Evolutionary conservation across 2,797 vertebrate genomes (phyloP).

Genomic region (Hipposideros larvatus): DNA sequence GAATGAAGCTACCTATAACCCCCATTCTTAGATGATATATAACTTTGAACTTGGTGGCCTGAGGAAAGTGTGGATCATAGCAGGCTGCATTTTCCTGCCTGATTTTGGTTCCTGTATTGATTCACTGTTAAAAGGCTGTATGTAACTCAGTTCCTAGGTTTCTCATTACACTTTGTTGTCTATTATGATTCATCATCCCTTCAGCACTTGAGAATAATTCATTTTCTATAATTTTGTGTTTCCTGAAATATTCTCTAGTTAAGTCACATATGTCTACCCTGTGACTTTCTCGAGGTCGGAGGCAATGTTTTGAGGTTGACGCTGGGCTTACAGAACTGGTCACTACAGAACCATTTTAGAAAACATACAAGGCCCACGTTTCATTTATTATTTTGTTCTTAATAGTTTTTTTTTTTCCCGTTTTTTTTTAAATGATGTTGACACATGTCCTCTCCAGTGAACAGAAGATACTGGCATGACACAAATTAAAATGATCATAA

Average conservation of each 20-base stretch:
- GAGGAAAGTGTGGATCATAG: neutral
- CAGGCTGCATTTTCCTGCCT: neutral
- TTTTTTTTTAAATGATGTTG: neutral
- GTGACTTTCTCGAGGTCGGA: neutral
- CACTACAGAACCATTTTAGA: neutral
- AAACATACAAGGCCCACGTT: neutral
- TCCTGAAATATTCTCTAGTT: neutral
- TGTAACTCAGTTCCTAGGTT: constrained; percentile 34
- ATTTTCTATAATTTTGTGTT: constrained; percentile 27
- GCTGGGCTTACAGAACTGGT: neutral
- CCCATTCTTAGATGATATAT: neutral
- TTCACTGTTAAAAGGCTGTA: constrained; percentile 31
- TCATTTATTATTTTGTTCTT: constrained; percentile 33
- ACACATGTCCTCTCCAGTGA: constrained; percentile 47
- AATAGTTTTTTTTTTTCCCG: neutral
- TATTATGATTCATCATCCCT: neutral
- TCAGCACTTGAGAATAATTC: constrained; percentile 28
- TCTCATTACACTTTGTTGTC: constrained; percentile 33
- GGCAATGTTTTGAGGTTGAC: neutral
- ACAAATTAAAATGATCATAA: constrained; percentile 51
- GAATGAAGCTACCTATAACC: neutral
- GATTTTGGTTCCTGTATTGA: neutral
- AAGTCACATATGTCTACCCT: neutral
- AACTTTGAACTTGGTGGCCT: neutral
- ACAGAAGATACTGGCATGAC: neutral